Conservation (phyloP, 2,113 vertebrate species). For the Lota lota region DNA sequence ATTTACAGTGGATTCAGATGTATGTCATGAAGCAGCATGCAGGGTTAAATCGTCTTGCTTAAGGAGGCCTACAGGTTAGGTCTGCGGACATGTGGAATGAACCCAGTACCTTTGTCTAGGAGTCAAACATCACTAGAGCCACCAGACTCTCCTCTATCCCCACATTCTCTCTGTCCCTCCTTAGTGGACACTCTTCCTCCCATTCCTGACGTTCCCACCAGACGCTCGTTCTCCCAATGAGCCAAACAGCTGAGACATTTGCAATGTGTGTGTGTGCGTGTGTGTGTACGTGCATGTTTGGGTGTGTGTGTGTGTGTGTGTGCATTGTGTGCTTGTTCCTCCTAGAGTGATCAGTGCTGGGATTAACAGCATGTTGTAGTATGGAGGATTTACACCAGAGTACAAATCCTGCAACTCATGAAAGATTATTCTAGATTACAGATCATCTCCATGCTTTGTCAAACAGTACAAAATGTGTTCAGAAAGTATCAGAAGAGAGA, state of each 20-base stretch:
- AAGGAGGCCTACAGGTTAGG: too few relatives aligned
- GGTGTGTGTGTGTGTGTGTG: not conserved
- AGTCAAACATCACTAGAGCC: too few relatives aligned
- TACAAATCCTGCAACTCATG: slow-evolving; percentile 13
- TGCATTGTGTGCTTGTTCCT: not conserved
- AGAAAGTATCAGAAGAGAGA: not conserved
- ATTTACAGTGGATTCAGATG: too few relatives aligned
- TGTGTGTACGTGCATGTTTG: too few relatives aligned
- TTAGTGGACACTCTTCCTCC: too few relatives aligned
- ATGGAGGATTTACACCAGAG: slow-evolving; percentile 16
- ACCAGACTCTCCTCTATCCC: too few relatives aligned
- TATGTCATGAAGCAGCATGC: too few relatives aligned
- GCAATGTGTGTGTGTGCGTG: too few relatives aligned
- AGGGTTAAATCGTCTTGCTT: too few relatives aligned
- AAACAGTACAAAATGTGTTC: not conserved
- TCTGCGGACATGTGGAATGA: too few relatives aligned
- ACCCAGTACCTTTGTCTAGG: too few relatives aligned
- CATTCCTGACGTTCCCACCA: not conserved
- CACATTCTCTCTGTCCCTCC: not conserved
- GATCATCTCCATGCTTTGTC: slow-evolving; percentile 6
- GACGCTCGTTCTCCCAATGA: not conserved
- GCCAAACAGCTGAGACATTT: too few relatives aligned
- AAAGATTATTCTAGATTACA: slow-evolving; percentile 24
- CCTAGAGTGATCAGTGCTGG: slow-evolving; percentile 12
- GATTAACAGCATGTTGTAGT: slow-evolving; percentile 15